A percentile compares a stretch with the other conserved stretches of the same genome.
Conservation (phyloP, 2,113 vertebrate species). For the Leptobrachium leishanense region DNA sequence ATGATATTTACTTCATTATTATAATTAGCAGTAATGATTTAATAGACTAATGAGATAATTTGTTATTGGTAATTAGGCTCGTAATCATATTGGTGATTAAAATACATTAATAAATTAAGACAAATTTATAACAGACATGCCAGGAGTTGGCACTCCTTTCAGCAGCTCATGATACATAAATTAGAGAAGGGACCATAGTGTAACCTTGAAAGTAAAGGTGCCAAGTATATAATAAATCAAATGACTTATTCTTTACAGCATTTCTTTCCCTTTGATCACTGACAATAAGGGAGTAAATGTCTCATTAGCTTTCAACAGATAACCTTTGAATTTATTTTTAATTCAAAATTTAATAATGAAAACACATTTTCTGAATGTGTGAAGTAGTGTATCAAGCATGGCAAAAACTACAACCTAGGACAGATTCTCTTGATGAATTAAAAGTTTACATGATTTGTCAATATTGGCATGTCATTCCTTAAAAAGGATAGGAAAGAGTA, state of each 20-base stretch:
- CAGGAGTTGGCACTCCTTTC: conserved; percentile 15
- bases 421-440: too few species aligned
- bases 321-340: too few species aligned
- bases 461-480: too few species aligned
- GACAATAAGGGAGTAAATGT: conserved; percentile 29
- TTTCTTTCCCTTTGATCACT: conserved; percentile 24
- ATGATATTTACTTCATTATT: conserved; percentile 32
- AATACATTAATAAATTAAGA: conserved; percentile 66
- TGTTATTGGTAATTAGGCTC: conserved; percentile 67
- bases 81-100: conserved; percentile 69
- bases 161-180: conserved; percentile 39
- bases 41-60: conserved; percentile 62
- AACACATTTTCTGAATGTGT: too few species aligned
- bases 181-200: conserved; percentile 41
- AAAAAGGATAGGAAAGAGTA: too few species aligned
- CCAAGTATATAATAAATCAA: conserved; percentile 32
- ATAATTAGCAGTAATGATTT: conserved; percentile 51
- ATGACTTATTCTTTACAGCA: conserved; percentile 37
- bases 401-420: too few species aligned
- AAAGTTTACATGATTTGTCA: too few species aligned
- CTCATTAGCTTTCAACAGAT: conserved; percentile 2
- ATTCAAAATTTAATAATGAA: too few species aligned
- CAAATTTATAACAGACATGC: conserved; percentile 56
- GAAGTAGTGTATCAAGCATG: too few species aligned
- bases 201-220: conserved; percentile 44